Evolutionary conservation across 2,888 invertebrate genomes (phyloP).

Genomic region (Rhimphoctona megacephalus): DNA sequence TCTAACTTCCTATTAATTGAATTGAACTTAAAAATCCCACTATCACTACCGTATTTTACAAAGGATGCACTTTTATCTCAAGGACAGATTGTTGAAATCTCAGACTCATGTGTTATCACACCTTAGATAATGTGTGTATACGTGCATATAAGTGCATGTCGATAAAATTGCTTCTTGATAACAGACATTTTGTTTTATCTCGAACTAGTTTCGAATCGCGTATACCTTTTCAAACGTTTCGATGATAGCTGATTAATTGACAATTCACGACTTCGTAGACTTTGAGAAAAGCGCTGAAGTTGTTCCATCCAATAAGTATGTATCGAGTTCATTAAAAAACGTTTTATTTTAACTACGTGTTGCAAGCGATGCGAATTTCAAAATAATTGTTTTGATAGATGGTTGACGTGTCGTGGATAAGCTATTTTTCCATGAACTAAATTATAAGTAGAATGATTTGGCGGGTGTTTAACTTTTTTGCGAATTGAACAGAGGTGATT

Average conservation of each 20-base stretch:
- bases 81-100: conserved; percentile 40
- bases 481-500: not conserved
- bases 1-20: not conserved
- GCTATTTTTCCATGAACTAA: not conserved
- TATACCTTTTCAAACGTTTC: not conserved
- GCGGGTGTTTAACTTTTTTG: not conserved
- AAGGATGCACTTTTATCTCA: conserved; percentile 50
- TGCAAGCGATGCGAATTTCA: not conserved
- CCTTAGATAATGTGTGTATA: not conserved
- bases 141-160: not conserved
- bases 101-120: conserved; percentile 36
- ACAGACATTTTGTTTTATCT: not conserved
- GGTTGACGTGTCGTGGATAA: not conserved
- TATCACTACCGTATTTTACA: not conserved
- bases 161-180: conserved; percentile 6
- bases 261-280: not conserved
- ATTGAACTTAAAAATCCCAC: not conserved
- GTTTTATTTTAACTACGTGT: too few relatives aligned
- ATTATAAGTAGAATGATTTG: not conserved
- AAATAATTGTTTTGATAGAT: not conserved
- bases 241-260: not conserved
- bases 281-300: not conserved
- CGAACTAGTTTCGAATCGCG: not conserved
- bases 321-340: not conserved
- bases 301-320: not conserved